A percentile compares a stretch with the other conserved stretches of the same genome.
Evolutionary conservation across 2,113 vertebrate genomes (phyloP).

Genomic region (Orientallactaga bullata): DNA sequence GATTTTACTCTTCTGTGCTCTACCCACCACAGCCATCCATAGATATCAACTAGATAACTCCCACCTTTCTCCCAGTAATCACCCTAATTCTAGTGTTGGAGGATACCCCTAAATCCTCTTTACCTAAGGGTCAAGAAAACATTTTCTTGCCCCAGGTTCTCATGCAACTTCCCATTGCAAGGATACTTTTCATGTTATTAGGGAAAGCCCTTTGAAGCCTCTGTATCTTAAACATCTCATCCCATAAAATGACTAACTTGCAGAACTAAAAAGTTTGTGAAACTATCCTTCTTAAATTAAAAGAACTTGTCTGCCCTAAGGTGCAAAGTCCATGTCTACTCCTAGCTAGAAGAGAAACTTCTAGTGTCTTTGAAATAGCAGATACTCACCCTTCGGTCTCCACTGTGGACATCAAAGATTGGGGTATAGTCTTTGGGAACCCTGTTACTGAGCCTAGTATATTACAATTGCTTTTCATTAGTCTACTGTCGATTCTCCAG

Average conservation of each 20-base stretch:
- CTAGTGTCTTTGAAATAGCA: slow-evolving; percentile 3
- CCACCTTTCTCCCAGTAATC: not conserved
- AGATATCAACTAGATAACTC: not conserved
- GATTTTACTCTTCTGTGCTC: not conserved
- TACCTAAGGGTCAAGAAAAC: not conserved
- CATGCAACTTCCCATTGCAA: not conserved
- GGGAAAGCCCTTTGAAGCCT: slow-evolving; percentile 3
- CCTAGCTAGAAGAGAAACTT: slow-evolving; percentile 27
- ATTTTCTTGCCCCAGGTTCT: not conserved
- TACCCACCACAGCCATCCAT: not conserved
- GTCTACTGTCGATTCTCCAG: not conserved
- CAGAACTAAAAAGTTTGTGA: slow-evolving; percentile 13
- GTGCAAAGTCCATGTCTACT: not conserved
- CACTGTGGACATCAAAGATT: not conserved
- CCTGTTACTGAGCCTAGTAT: not conserved
- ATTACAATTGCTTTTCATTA: not conserved
- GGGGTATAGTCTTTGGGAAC: not conserved
- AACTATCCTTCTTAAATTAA: slow-evolving; percentile 7
- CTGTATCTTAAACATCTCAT: slow-evolving; percentile 9
- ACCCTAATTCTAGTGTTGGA: not conserved
- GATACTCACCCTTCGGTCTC: not conserved
- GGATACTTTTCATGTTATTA: not conserved
- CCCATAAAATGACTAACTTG: slow-evolving; percentile 41
- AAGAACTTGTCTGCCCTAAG: not conserved
- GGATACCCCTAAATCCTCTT: not conserved